These are phyloP conservation scores for Scaeva pyrastri DNA, from an alignment of 2,888 invertebrate species.

Conservation along the genomic window DNA sequence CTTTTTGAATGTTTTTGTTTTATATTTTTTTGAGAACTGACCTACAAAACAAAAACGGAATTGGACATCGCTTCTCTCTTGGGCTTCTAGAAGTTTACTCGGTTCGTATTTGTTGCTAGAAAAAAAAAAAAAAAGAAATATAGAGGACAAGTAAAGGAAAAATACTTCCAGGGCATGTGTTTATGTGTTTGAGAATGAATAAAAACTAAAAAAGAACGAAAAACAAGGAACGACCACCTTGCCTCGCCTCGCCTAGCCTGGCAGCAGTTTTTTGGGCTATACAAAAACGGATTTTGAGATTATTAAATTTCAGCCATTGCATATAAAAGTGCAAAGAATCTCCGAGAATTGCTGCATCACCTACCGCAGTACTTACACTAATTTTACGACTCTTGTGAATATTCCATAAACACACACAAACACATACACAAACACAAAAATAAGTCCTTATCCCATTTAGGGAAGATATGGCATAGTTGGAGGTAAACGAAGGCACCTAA, in stretches of 20 bases:
- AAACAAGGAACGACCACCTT: not conserved
- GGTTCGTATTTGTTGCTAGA: not conserved
- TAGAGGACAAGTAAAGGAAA: constrained; percentile 34
- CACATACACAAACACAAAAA: constrained; percentile 9
- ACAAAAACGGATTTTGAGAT: constrained; percentile 72
- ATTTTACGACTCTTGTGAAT: constrained; percentile 69
- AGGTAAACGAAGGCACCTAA: not conserved
- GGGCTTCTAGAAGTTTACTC: not conserved
- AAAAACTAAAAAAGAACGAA: not conserved
- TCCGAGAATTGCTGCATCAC: constrained; percentile 71
- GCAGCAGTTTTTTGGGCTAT: constrained; percentile 51
- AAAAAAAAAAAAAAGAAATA: constrained; percentile 11
- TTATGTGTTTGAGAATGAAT: constrained; percentile 15
- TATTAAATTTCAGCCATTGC: constrained; percentile 71
- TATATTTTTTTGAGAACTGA: constrained; percentile 18
- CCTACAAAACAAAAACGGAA: constrained; percentile 42
- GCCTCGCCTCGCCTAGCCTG: too few relatives aligned
- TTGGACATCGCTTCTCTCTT: not conserved
- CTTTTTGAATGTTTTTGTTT: not conserved
- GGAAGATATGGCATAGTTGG: not conserved
- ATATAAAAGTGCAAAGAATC: constrained; percentile 4
- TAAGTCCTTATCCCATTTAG: constrained; percentile 58
- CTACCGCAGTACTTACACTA: constrained; percentile 76
- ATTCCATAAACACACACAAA: constrained; percentile 28
- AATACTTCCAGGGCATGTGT: not conserved